Evolutionary conservation across 2,113 vertebrate genomes (phyloP).

Genomic region (Hypomesus transpacificus): DNA sequence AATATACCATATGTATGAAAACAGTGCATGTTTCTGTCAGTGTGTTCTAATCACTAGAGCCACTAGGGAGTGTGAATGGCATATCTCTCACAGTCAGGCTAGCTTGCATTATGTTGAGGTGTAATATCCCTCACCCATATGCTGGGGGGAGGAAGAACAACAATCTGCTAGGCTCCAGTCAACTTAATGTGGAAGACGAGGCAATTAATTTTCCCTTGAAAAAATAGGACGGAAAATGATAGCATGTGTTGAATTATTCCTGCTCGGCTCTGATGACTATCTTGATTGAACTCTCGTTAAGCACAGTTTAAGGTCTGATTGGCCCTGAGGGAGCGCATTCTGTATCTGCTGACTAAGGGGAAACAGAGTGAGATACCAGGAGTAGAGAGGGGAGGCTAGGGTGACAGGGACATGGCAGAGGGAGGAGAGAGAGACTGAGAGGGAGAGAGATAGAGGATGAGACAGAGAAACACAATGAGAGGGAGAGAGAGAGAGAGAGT

Average conservation of each 20-base stretch:
- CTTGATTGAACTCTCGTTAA: constrained; percentile 17
- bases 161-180: constrained; percentile 27
- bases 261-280: constrained; percentile 30
- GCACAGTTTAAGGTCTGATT: not conserved
- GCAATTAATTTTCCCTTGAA: constrained; percentile 1
- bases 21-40: not conserved
- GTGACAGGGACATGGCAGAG: constrained; percentile 39
- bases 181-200: constrained; percentile 20
- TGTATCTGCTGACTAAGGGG: not conserved
- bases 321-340: not conserved
- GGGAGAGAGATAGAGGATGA: not conserved
- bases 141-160: not conserved
- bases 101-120: not conserved
- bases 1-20: not conserved
- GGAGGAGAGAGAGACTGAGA: not conserved
- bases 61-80: not conserved
- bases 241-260: constrained; percentile 24
- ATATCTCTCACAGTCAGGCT: not conserved
- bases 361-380: constrained; percentile 18
- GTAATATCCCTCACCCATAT: not conserved
- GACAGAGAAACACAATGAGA: not conserved
- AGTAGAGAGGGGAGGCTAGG: constrained; percentile 34
- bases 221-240: not conserved
- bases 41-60: not conserved
- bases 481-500: not conserved